Percentiles rank a stretch among this genome's conserved stretches.
Conservation (phyloP, 2,797 vertebrate genomes). For the Anguilla marmorata region DNA sequence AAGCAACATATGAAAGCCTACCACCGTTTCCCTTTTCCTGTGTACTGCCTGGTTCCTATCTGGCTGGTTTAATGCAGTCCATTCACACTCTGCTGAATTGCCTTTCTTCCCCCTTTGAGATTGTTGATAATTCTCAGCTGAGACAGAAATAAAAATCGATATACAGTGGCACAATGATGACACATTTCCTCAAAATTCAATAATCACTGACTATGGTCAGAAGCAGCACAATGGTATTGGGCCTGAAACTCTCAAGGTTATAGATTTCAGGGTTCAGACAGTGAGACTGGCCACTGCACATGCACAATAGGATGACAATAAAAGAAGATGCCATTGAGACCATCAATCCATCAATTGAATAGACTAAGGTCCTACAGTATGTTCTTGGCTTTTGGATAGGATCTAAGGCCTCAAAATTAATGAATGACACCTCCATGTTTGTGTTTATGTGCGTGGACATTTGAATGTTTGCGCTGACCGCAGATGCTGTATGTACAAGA, state of each 20-base stretch:
- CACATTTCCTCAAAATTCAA: neutral
- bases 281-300: constrained; percentile 18
- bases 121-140: constrained; percentile 21
- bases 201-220: neutral
- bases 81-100: neutral
- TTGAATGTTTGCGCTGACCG: neutral
- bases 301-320: neutral
- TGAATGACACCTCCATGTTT: neutral
- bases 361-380: constrained; percentile 38
- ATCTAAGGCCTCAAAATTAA: neutral
- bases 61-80: neutral
- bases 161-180: constrained; percentile 13
- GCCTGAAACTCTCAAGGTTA: neutral
- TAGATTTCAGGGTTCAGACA: constrained; percentile 43
- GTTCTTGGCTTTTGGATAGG: neutral
- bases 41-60: constrained; percentile 1
- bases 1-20: neutral
- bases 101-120: neutral
- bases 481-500: no score
- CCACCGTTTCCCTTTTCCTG: neutral
- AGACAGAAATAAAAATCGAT: constrained; percentile 13
- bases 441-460: neutral
- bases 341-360: constrained; percentile 51
- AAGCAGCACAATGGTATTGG: neutral
- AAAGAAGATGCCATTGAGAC: neutral